Percentiles rank a stretch among this genome's conserved stretches.
Conservation (phyloP, 2,113 vertebrate species). For the Chaetodon trifascialis region DNA sequence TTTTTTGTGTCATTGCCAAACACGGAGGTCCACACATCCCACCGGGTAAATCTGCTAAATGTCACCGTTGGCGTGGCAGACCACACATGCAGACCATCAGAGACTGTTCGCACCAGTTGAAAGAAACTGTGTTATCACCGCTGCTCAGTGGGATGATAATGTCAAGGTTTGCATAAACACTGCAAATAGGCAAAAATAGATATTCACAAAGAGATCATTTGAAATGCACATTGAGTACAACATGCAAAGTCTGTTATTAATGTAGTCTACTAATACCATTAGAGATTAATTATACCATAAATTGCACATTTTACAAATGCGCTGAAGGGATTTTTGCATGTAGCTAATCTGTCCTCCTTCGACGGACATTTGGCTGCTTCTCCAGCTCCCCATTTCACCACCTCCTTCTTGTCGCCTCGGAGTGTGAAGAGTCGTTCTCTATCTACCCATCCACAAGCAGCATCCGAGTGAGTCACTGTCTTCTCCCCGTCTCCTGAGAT, state of each 20-base stretch:
- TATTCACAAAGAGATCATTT: neutral
- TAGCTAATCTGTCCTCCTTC: conserved; percentile 17
- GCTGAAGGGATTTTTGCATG: neutral
- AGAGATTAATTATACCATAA: neutral
- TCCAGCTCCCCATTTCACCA: conserved; percentile 40
- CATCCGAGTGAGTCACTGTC: conserved; percentile 72
- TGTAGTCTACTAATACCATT: neutral
- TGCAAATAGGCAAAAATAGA: neutral
- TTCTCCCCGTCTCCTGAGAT: conserved; percentile 46
- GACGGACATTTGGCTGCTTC: conserved; percentile 35
- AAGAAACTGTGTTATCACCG: neutral
- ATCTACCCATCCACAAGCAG: conserved; percentile 56
- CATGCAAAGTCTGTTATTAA: neutral
- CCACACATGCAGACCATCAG: conserved; percentile 4
- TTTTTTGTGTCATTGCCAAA: conserved; percentile 52
- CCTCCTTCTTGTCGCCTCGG: conserved; percentile 36
- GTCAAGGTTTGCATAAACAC: neutral
- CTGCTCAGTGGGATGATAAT: conserved; percentile 12
- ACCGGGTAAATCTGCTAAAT: conserved; percentile 70
- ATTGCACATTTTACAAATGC: neutral
- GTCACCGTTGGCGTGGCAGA: conserved; percentile 58
- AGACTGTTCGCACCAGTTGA: conserved; percentile 10
- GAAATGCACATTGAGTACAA: neutral
- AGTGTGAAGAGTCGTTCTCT: conserved; percentile 66
- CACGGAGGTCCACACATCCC: conserved; percentile 31